phyloP scores from a whole-genome alignment of 2,888 invertebrate species.

The Schizaphis graminum region DNA sequence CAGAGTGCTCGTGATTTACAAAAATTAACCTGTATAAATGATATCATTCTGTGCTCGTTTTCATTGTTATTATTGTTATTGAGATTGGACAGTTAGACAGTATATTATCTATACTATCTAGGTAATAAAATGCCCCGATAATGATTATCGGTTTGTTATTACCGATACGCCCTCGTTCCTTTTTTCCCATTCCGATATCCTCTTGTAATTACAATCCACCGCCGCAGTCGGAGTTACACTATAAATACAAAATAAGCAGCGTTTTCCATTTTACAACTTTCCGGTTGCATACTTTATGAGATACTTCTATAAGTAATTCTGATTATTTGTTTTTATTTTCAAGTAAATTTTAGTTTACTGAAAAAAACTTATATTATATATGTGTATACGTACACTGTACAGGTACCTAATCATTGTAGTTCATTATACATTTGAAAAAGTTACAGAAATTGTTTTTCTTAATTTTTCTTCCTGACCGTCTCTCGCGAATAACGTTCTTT shows the following conservation, averaged over 20 bases:
- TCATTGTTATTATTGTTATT: conserved; percentile 15
- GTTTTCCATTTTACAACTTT: background rate
- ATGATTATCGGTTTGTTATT: conserved; percentile 26
- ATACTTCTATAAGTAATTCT: background rate
- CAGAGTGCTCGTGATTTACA: background rate
- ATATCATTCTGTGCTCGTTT: background rate
- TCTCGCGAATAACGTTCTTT: background rate
- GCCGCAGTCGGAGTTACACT: background rate
- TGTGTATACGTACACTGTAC: background rate
- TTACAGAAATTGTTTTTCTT: background rate
- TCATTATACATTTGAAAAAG: background rate
- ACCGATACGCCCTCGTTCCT: background rate
- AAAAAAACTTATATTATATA: background rate
- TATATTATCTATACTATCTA: background rate
- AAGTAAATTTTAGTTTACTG: background rate
- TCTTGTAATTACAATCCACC: conserved; percentile 2
- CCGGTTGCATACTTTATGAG: background rate
- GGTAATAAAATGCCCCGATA: conserved; percentile 18
- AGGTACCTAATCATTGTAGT: background rate
- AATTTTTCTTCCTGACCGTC: background rate
- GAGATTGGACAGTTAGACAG: background rate
- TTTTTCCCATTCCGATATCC: background rate
- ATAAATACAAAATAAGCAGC: background rate
- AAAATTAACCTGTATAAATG: conserved; percentile 12
- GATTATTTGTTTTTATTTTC: conserved; percentile 2